A percentile compares a stretch with the other conserved stretches of the same genome.
Evolutionary conservation across 2,797 vertebrate species (phyloP).

Genomic region (Danio tinwini): DNA sequence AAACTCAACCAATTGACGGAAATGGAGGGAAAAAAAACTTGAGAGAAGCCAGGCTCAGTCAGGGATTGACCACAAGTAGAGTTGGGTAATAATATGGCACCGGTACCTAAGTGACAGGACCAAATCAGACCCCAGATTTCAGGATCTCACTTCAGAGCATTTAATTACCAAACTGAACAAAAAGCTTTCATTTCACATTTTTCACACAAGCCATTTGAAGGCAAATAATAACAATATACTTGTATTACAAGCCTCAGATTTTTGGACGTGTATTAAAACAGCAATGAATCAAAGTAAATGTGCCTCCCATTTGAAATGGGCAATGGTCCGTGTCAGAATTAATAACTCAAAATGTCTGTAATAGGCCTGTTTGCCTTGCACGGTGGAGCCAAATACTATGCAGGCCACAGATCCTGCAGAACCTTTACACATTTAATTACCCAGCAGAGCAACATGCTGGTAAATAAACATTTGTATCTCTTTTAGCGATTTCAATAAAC

Average conservation of each 20-base stretch:
- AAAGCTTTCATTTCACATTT: not conserved
- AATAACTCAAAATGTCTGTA: conserved; percentile 64
- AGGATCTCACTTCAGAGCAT: no score
- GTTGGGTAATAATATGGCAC: no score
- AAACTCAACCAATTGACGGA: no score
- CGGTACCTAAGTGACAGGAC: no score
- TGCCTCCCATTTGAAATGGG: conserved; percentile 61
- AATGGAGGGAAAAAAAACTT: no score
- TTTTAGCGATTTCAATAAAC: conserved; percentile 69
- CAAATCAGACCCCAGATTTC: no score
- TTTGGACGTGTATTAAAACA: conserved; percentile 63
- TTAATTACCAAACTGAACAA: not conserved
- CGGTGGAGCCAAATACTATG: conserved; percentile 22
- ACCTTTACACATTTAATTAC: conserved; percentile 68
- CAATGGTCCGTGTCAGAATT: conserved; percentile 69
- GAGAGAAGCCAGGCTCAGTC: no score
- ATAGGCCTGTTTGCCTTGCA: conserved; percentile 16
- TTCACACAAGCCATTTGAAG: conserved; percentile 51
- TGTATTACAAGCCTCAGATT: conserved; percentile 57
- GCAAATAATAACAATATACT: conserved; percentile 61
- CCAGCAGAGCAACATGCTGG: conserved; percentile 60
- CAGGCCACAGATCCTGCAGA: conserved; percentile 43
- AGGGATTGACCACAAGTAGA: no score
- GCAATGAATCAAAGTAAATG: conserved; percentile 62
- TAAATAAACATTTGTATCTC: conserved; percentile 69